Evolutionary conservation across 2,888 invertebrate genomes (phyloP).

Genomic region (Melanostoma scalare): DNA sequence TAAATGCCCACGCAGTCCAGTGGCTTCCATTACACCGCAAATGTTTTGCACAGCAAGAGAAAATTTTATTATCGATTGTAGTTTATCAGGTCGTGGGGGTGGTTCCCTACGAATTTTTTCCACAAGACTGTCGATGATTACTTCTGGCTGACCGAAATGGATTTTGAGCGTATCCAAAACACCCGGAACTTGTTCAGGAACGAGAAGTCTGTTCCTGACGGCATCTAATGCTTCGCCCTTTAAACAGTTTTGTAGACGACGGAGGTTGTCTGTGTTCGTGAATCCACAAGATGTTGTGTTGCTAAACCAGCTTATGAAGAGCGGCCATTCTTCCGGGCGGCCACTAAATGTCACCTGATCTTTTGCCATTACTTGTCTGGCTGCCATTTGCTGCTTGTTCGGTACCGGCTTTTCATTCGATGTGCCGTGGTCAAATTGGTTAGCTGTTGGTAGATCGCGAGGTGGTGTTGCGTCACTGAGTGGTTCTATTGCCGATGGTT

Average conservation of each 20-base stretch:
- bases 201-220: conserved; percentile 19
- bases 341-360: conserved; percentile 3
- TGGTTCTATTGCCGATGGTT: not conserved
- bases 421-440: not conserved
- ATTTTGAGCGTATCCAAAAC: not conserved
- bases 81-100: not conserved
- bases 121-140: conserved; percentile 4
- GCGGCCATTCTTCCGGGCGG: conserved; percentile 9
- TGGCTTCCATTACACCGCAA: conserved; percentile 23
- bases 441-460: conserved; percentile 1
- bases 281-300: conserved; percentile 11
- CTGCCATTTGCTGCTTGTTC: conserved; percentile 19
- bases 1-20: not conserved
- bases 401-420: not conserved
- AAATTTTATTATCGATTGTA: conserved; percentile 28
- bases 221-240: conserved; percentile 17
- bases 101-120: conserved; percentile 15
- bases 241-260: conserved; percentile 6
- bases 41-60: conserved; percentile 23
- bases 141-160: conserved; percentile 5
- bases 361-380: conserved; percentile 26
- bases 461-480: not conserved
- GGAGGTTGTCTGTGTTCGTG: conserved; percentile 17
- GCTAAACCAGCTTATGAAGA: conserved; percentile 11
- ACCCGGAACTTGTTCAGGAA: conserved; percentile 28